Evolutionary conservation across 2,888 invertebrate genomes (phyloP).

Genomic region (Capitulum mitella): DNA sequence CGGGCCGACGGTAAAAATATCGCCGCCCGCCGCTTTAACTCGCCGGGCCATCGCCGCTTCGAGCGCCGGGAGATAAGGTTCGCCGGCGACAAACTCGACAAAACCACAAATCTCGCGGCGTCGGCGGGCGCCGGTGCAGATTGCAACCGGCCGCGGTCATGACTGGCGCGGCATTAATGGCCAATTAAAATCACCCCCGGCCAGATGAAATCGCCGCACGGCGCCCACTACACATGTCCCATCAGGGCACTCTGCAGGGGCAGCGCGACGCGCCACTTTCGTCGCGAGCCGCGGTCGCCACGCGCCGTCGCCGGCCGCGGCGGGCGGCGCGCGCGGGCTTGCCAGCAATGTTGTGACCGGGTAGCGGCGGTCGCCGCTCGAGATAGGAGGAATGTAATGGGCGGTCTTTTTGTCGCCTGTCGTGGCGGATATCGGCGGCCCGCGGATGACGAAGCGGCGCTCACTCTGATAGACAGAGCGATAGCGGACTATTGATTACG

Average conservation of each 20-base stretch:
- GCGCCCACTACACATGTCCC: not conserved
- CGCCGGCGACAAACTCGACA: not conserved
- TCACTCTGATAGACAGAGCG: not conserved
- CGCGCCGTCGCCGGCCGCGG: not conserved
- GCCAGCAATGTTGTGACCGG: not conserved
- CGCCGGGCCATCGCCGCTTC: not conserved
- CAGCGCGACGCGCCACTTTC: not conserved
- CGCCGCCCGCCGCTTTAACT: not conserved
- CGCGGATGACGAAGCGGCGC: not conserved
- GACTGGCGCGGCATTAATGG: not conserved
- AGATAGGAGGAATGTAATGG: not conserved
- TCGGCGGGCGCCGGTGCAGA: not conserved
- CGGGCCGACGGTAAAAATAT: not conserved
- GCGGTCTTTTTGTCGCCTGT: not conserved
- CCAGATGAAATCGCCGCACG: not conserved
- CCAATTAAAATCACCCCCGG: slow-evolving; percentile 12
- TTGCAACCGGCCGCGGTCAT: not conserved
- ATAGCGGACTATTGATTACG: not conserved
- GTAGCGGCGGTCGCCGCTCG: not conserved
- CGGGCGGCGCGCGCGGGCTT: not conserved
- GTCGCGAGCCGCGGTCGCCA: not conserved
- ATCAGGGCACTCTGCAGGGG: not conserved
- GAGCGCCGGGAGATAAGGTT: not conserved
- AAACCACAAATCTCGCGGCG: not conserved
- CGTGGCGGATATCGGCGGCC: not conserved